Evolutionary conservation across 2,113 vertebrate species (phyloP).

Genomic region (Melanerpes formicivorus): DNA sequence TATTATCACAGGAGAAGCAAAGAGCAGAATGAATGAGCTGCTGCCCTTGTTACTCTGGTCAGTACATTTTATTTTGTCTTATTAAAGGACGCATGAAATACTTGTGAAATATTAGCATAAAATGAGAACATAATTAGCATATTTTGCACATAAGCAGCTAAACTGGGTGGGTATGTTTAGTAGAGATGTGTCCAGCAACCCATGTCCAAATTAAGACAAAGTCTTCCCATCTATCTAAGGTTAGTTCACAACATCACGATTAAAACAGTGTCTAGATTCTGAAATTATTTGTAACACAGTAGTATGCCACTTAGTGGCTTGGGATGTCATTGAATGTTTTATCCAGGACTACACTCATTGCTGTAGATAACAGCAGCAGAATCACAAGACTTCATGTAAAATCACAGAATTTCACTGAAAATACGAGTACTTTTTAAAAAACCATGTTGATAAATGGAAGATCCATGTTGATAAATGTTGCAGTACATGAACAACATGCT

Average conservation of each 20-base stretch:
- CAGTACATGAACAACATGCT: neutral
- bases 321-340: neutral
- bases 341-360: neutral
- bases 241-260: slow-evolving; percentile 63
- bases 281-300: neutral
- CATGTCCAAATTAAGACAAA: slow-evolving; percentile 55
- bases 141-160: slow-evolving; percentile 65
- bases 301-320: slow-evolving; percentile 9
- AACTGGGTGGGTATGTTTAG: slow-evolving; percentile 55
- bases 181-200: slow-evolving; percentile 33
- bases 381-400: neutral
- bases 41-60: slow-evolving; percentile 74
- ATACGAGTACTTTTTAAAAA: neutral
- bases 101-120: slow-evolving; percentile 82
- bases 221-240: slow-evolving; percentile 38
- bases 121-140: slow-evolving; percentile 68
- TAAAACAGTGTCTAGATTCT: slow-evolving; percentile 37
- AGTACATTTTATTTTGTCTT: slow-evolving; percentile 71
- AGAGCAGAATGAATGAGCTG: slow-evolving; percentile 74
- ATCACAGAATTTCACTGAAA: neutral
- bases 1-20: slow-evolving; percentile 76
- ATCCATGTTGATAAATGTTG: neutral
- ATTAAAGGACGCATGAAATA: slow-evolving; percentile 85
- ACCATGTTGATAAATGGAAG: neutral
- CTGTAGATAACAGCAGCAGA: slow-evolving; percentile 22